Evolutionary conservation across 2,888 invertebrate species (phyloP), one percentile per base, ranked within the genome.

Genomic region (Sepiola atlantica): DNA sequence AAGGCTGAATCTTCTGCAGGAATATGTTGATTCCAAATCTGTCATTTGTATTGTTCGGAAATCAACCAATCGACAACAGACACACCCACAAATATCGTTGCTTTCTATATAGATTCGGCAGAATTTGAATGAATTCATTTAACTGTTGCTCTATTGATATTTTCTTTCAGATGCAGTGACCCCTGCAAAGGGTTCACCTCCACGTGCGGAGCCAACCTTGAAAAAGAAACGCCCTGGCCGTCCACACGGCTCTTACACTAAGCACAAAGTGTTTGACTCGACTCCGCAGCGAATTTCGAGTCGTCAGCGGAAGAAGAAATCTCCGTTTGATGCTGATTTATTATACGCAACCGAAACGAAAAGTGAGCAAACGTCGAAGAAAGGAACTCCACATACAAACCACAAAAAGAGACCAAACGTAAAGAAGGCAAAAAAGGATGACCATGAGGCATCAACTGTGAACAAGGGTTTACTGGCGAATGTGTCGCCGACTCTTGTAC

Each of bases 401-500:
- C 10, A n/a, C n/a, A 77, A 77, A n/a, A 12, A 77, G n/a, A 45
- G 35, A 90, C n/a, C n/a, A 35, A 92, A 24, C 0, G 28, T 12
- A 12, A 45, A 10, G 1, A 28, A 92, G 32, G 18, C 92, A 55
- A 18, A 10, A 20, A 28, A 54, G 3, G 28, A 0, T 28, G n/a
- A 14, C 1, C 4, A 28, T n/a, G 28, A 28, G 21, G 12, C 28
- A 24, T n/a, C 92, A 92, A 24, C 92, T 2, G 35, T 24, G n/a
- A n/a, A 18, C 16, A 45, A 92, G 14, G 24, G 54, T n/a, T 92
- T 92, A 45, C 20, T 92, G n/a, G 45, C 92, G 24, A 92, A 92
- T 55, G n/a, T 92, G 10, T 92, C 92, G 18, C 92, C 92, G 1
- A 92, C 4, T 28, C 92, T 92, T 45, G 92, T 92, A 55, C 92